Base-by-base conservation (phyloP, 2,888 invertebrate genomes). In the Pristionchus maxplancki region DNA sequence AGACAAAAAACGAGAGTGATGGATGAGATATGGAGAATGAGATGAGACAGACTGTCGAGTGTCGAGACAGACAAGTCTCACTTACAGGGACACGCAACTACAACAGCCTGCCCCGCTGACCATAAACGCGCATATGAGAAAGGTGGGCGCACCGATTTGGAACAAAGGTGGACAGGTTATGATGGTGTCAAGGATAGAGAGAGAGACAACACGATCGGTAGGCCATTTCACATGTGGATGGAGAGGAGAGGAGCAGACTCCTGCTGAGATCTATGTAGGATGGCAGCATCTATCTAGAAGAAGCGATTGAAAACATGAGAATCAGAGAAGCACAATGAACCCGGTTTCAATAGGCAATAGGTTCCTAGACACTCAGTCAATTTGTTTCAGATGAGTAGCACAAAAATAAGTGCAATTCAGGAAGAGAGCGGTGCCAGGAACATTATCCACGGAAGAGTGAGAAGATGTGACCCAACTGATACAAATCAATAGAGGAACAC, bases 141-240 rank as follows among this genome's bases (percentile, higher is more conserved):
- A 34, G 82, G 82, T 50, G 53, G 17, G 82, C 31, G 82, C 82
- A 82, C 78, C 78, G 78, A 78, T 78, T 78, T 78, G 78, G 78
- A 78, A 78, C 78, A 78, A 78, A 44, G 44, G n/a, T n/a, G 44
- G 78, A 78, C 78, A 78, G 78, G 78, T 78, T 78, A 78, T 78
- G 78, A 71, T 71, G 71, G 71, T 71, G 78, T 78, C 78, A 78
- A 78, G 78, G 78, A 78, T 78, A 48, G 78, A 4, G 31, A 64
- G 64, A 67, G 67, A 48, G 48, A 78, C 44, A 78, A 71, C 71
- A 71, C 71, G 71, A 64, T 37, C 71, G 71, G 34, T 34, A 34
- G 67, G 78, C 40, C 78, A 78, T 78, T 78, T 78, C 48, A 78
- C 28, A 78, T 4, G 28, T 48, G 78, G 44, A 78, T 48, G 44